Percentiles rank a stretch among this genome's conserved stretches.
Evolutionary conservation across 2,113 vertebrate genomes (phyloP).

Genomic region (Pituophis catenifer): DNA sequence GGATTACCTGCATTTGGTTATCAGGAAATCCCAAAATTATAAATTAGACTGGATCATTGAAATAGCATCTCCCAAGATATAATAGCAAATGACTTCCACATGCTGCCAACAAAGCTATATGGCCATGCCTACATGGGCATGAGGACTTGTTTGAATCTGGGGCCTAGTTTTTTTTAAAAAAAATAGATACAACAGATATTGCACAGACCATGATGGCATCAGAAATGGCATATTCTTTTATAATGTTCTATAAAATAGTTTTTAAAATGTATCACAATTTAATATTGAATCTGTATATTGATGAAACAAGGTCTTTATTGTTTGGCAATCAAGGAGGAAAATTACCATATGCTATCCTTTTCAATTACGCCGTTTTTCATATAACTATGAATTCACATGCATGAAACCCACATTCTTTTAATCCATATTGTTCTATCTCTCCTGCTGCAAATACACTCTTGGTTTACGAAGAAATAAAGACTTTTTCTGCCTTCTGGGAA

Average conservation of each 20-base stretch:
- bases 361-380: neutral
- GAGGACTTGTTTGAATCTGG: neutral
- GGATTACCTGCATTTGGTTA: neutral
- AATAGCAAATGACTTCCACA: neutral
- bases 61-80: neutral
- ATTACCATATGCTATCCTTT: accelerated
- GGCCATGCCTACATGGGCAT: neutral
- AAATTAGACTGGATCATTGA: neutral
- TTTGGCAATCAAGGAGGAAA: neutral
- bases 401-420: neutral
- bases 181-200: neutral
- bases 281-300: neutral
- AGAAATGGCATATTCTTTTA: neutral
- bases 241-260: neutral
- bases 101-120: neutral
- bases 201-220: neutral
- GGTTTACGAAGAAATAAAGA: neutral
- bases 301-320: neutral
- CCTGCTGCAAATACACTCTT: neutral
- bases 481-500: constrained; percentile 30
- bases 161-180: neutral
- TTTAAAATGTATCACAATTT: neutral
- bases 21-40: neutral
- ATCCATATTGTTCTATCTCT: neutral
- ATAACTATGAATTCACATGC: neutral